phyloP scores from a whole-genome alignment of 92 coral and sea anemone species.

The Epizoanthus stellaris region DNA sequence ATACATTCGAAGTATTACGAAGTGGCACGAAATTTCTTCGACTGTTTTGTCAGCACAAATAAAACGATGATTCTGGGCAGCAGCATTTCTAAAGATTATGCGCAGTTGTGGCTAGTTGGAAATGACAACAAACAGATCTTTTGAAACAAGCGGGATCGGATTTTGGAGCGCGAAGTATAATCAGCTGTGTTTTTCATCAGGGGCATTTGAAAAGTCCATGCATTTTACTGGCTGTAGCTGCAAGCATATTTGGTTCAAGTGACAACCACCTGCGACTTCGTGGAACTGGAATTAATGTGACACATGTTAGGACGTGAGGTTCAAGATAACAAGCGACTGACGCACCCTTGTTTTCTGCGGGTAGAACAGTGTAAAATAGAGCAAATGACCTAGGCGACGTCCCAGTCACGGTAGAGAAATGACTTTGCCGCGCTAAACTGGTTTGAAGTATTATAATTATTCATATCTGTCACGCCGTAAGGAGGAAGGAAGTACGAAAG shows the following conservation, averaged over 20 bases:
- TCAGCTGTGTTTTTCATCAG: constrained; percentile 38
- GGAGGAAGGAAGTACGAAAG: background rate
- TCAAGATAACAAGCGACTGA: background rate
- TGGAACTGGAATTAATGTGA: background rate
- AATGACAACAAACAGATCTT: background rate
- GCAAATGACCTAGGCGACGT: constrained; percentile 8
- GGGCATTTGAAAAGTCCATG: constrained; percentile 5
- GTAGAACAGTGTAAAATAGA: background rate
- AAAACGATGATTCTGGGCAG: background rate
- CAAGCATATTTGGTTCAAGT: background rate
- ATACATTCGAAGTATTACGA: background rate
- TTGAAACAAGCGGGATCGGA: background rate
- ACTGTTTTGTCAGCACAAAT: background rate
- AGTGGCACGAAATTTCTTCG: background rate
- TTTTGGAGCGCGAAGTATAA: background rate
- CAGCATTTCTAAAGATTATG: background rate
- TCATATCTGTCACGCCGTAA: constrained; percentile 23
- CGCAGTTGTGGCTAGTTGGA: constrained; percentile 1
- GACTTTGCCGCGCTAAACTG: background rate
- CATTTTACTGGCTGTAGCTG: constrained; percentile 1
- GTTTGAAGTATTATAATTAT: background rate
- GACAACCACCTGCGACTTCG: background rate
- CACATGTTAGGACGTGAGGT: background rate
- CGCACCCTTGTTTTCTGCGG: constrained; percentile 10
- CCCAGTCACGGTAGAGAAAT: background rate